Evolutionary conservation across 2,113 vertebrate genomes (phyloP).

Genomic region (Clarias magur): DNA sequence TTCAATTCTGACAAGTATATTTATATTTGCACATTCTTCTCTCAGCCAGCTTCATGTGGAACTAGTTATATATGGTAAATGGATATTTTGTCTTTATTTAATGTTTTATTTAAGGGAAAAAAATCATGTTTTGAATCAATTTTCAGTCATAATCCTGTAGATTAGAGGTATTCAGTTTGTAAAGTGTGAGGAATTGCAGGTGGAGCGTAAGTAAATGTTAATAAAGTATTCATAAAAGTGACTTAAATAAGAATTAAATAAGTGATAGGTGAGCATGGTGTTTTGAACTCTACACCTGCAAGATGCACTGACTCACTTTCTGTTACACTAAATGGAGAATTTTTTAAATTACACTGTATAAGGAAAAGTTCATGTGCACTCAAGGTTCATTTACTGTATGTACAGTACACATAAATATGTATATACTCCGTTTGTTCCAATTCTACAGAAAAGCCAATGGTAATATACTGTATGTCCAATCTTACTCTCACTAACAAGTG

Average conservation of each 20-base stretch:
- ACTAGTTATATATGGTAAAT: background rate
- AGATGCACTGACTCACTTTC: background rate
- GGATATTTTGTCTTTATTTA: background rate
- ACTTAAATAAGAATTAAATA: no score
- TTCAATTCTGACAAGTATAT: background rate
- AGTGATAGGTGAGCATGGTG: background rate
- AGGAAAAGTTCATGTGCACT: background rate
- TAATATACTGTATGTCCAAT: no score
- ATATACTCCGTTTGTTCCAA: no score
- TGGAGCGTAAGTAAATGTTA: background rate
- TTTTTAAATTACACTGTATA: background rate
- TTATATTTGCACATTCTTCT: background rate
- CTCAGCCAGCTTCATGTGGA: background rate
- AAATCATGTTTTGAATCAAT: background rate
- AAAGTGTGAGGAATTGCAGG: background rate
- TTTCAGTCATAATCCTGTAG: background rate
- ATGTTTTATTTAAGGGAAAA: background rate
- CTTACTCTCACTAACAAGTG: no score
- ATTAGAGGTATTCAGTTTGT: background rate
- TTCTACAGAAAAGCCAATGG: no score
- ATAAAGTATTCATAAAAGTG: background rate
- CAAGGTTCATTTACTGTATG: no score
- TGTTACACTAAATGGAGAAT: background rate
- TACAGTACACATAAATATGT: no score
- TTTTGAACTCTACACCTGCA: background rate